Evolutionary conservation across 1,140 invertebrate species (phyloP).

Genomic region (Polypedilum pembai): DNA sequence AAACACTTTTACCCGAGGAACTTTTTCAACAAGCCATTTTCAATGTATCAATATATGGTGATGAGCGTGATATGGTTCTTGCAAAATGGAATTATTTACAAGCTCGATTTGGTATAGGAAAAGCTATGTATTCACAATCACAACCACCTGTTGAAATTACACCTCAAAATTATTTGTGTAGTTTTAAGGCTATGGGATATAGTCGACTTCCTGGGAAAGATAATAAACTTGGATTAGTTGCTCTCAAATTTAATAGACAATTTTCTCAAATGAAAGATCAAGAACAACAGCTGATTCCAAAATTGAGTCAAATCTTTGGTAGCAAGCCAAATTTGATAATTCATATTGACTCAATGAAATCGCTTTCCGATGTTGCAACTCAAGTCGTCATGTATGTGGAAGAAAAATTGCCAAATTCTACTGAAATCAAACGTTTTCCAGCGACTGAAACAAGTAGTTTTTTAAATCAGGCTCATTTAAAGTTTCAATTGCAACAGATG

Average conservation of each 20-base stretch:
- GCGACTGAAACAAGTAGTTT: constrained; percentile 64
- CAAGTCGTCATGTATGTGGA: constrained; percentile 73
- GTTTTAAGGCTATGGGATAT: constrained; percentile 89
- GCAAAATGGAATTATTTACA: constrained; percentile 91
- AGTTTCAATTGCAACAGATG: constrained; percentile 59
- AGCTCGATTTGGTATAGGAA: constrained; percentile 78
- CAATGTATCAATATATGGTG: constrained; percentile 79
- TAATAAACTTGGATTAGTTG: constrained; percentile 80
- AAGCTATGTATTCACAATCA: constrained; percentile 66
- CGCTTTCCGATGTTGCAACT: constrained; percentile 63
- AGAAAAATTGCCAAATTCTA: constrained; percentile 61
- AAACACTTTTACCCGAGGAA: constrained; percentile 55
- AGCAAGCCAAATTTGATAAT: constrained; percentile 76
- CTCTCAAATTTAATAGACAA: constrained; percentile 68
- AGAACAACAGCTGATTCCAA: constrained; percentile 63
- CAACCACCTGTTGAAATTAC: constrained; percentile 71
- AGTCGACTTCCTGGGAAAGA: constrained; percentile 71
- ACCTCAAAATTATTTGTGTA: constrained; percentile 81
- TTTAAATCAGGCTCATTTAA: constrained; percentile 58
- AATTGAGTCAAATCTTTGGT: constrained; percentile 61
- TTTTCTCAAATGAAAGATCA: constrained; percentile 44
- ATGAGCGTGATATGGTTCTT: constrained; percentile 84
- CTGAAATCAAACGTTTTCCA: constrained; percentile 57
- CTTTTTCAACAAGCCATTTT: constrained; percentile 70
- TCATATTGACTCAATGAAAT: constrained; percentile 66